Base-by-base conservation (phyloP, 2,113 vertebrate species). In the Gymnobelideus leadbeateri region DNA sequence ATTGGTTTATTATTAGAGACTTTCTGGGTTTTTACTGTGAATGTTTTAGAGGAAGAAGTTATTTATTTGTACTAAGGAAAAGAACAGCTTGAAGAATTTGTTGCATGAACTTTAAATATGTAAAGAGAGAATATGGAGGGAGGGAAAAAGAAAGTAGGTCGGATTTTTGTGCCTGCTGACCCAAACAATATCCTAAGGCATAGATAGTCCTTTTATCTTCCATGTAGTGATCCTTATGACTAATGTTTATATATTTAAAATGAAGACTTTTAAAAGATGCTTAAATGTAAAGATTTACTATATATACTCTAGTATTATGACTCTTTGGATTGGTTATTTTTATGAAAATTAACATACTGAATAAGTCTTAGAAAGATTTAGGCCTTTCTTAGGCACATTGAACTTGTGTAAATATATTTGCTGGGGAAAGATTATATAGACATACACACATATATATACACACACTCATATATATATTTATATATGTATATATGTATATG, bases 31-130 rank as follows among this genome's bases (percentile, higher is more conserved):
- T 93, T 53, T 47, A 84, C 21, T 46, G 2, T 91, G 57, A 52
- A 49, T 94, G 47, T 43, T 92, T 94, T 96, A 92, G 94, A 94
- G 94, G 37, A 94, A 95, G 43, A 95, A 94, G 93, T 95, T 91
- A 92, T 31, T 28, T 77, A 2, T 93, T 43, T 94, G 6, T 77
- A 91, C 55, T 90, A 91, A 94, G 51, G 94, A 46, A n/a, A 0
- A 24, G 61, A 97, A 19, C 94, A 9, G 31, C 93, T 94, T 96
- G 89, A 97, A 92, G 7, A 95, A 91, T 95, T 57, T 84, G 90
- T 89, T 95, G 26, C 50, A 77, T 96, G 9, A 94, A 94, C 84
- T 96, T 95, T 54, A 96, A 90, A 47, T 92, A 94, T 96, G 95
- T 94, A 93, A 95, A 92, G 50, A 89, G 43, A 89, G 24, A 89